Evolutionary conservation across 2,888 invertebrate species (phyloP).

Genomic region (Melinopterus prodromus): DNA sequence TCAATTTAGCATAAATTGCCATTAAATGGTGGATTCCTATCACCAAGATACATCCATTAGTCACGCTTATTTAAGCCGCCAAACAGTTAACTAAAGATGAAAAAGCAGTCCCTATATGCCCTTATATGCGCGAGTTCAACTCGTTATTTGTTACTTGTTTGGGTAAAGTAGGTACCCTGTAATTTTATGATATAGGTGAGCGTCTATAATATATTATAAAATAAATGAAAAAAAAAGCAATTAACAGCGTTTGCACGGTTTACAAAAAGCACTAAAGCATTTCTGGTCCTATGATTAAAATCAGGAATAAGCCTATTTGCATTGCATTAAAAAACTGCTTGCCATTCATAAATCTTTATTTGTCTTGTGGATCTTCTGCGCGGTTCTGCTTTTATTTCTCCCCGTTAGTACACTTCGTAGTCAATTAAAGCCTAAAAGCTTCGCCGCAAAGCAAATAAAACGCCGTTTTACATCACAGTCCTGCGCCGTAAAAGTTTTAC

Average conservation of each 20-base stretch:
- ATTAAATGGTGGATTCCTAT: no score
- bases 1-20: no score
- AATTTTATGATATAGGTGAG: no score
- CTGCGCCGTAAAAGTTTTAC: neutral
- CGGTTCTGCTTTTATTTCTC: neutral
- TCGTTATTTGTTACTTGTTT: no score
- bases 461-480: neutral
- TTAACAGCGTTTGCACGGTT: neutral
- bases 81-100: no score
- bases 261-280: neutral
- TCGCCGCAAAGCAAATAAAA: neutral
- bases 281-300: neutral
- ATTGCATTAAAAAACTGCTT: neutral
- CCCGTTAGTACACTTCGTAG: conserved; percentile 9
- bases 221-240: neutral
- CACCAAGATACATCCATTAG: no score
- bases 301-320: neutral
- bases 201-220: no score
- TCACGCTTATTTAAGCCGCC: no score
- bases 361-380: neutral
- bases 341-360: conserved; percentile 4
- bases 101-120: no score
- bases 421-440: neutral
- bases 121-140: no score
- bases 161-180: no score